Evolutionary conservation across 2,113 vertebrate species (phyloP).

Genomic region (Stercorarius parasiticus): DNA sequence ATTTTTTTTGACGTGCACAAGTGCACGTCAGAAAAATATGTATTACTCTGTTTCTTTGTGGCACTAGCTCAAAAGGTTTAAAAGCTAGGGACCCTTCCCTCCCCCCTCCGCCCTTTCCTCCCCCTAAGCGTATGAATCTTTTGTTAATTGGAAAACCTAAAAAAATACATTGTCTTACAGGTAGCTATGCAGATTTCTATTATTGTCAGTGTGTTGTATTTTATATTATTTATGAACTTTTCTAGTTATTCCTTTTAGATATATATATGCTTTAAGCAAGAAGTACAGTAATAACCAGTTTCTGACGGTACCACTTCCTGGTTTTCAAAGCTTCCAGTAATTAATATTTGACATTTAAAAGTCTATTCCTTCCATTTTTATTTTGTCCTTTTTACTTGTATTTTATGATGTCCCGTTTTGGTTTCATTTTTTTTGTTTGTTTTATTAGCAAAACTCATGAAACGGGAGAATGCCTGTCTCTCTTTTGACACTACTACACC

Average conservation of each 20-base stretch:
- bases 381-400: neutral
- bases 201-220: neutral
- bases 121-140: neutral
- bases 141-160: neutral
- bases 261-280: neutral
- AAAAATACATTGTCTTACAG: neutral
- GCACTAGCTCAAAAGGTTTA: neutral
- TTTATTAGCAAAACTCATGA: constrained; percentile 44
- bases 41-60: neutral
- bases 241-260: neutral
- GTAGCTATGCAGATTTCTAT: neutral
- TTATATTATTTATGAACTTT: constrained; percentile 12
- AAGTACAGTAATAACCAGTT: neutral
- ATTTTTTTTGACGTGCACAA: neutral
- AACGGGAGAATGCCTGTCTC: neutral
- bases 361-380: neutral
- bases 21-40: too few species aligned
- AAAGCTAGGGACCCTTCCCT: neutral
- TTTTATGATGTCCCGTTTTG: neutral
- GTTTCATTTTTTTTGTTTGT: neutral
- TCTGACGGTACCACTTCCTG: neutral
- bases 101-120: neutral
- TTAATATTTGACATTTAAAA: neutral
- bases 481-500: neutral
- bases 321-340: neutral